A percentile compares a stretch with the other conserved stretches of the same genome.
phyloP scores from a whole-genome alignment of 2,113 vertebrate species.

The Ptilorrhoa leucosticta region DNA sequence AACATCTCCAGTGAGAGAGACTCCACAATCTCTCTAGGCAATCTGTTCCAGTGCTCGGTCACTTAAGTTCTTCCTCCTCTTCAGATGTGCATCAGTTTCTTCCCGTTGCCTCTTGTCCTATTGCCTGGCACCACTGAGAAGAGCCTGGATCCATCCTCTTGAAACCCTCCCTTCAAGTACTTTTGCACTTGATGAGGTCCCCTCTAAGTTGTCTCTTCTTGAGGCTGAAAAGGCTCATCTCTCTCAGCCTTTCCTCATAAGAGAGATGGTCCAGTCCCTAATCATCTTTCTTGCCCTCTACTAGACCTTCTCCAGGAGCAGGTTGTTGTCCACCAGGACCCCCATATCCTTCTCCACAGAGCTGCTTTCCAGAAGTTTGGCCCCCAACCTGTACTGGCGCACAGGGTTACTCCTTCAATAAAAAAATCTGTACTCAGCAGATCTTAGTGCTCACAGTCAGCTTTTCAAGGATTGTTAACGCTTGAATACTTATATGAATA shows the following conservation, averaged over 20 bases:
- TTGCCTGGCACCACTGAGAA: neutral
- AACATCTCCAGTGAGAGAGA: neutral
- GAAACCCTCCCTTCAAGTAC: neutral
- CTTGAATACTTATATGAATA: neutral
- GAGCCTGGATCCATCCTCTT: neutral
- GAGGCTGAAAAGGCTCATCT: neutral
- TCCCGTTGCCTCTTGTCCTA: neutral
- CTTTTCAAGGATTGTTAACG: neutral
- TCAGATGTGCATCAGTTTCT: neutral
- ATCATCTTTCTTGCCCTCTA: neutral
- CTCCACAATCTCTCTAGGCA: neutral
- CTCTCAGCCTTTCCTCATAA: neutral
- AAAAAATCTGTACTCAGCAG: neutral
- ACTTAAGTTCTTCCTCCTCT: neutral
- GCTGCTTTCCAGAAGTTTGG: neutral
- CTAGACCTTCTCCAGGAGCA: neutral
- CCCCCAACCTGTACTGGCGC: neutral
- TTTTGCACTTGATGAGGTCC: neutral
- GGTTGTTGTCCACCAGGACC: neutral
- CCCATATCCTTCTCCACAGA: neutral
- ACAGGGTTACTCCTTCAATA: neutral
- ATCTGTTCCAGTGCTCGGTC: accelerated
- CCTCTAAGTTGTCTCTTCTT: neutral
- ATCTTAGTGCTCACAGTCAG: neutral
- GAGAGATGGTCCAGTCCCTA: neutral